phyloP scores from a whole-genome alignment of 1,140 invertebrate species.

The Sitodiplosis mosellana region DNA sequence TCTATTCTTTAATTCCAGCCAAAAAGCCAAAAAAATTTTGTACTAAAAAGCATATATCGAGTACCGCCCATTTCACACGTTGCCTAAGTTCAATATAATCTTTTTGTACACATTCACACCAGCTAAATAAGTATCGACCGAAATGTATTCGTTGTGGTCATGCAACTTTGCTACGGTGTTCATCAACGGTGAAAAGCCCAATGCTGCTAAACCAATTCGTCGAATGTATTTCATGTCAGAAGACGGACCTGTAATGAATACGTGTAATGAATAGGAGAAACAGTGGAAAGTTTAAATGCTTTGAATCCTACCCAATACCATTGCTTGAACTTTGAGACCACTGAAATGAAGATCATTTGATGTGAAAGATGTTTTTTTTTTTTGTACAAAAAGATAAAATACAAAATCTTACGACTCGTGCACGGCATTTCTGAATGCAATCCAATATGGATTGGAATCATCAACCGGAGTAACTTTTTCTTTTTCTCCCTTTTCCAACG shows the following conservation, averaged over 20 bases:
- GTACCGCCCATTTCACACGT: too few relatives aligned
- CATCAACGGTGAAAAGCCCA: conserved; percentile 68
- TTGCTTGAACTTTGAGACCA: not conserved
- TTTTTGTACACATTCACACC: conserved; percentile 52
- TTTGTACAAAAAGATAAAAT: too few relatives aligned
- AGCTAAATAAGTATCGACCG: conserved; percentile 42
- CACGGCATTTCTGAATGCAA: conserved; percentile 30
- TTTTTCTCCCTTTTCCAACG: conserved; percentile 26
- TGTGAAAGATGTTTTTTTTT: not conserved
- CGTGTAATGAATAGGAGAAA: too few relatives aligned
- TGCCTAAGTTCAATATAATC: too few relatives aligned
- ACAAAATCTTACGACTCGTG: conserved; percentile 25
- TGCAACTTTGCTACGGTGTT: conserved; percentile 52
- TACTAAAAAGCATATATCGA: too few relatives aligned
- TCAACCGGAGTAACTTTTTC: conserved; percentile 28
- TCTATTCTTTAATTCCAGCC: too few relatives aligned
- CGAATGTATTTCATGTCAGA: too few relatives aligned
- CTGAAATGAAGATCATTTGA: too few relatives aligned
- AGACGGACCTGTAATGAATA: too few relatives aligned
- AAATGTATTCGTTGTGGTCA: conserved; percentile 62
- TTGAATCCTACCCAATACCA: not conserved
- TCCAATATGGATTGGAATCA: conserved; percentile 35
- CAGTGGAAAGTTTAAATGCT: conserved; percentile 18
- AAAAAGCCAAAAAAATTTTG: too few relatives aligned
- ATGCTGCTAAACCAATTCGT: conserved; percentile 39